Evolutionary conservation across 2,113 vertebrate genomes (phyloP).

Genomic region (Anas platyrhynchos): DNA sequence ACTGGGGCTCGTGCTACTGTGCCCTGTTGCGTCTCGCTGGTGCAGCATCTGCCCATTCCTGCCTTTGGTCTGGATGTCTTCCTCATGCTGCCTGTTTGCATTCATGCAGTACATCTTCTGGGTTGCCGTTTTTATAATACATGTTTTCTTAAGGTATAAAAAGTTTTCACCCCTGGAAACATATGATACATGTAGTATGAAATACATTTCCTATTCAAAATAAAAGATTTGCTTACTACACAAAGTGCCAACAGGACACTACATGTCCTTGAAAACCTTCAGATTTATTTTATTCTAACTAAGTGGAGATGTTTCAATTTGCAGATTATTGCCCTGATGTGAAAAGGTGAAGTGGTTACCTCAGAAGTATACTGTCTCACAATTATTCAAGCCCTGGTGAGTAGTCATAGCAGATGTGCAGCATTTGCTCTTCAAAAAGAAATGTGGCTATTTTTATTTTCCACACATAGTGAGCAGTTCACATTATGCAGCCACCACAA

Average conservation of each 20-base stretch:
- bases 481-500: background rate
- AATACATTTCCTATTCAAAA: background rate
- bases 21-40: background rate
- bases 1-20: no score
- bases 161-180: background rate
- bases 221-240: background rate
- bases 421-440: slow-evolving; percentile 9
- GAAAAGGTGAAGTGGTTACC: background rate
- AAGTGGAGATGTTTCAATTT: background rate
- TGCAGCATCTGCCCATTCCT: fast-evolving
- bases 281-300: background rate
- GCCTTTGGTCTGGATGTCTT: background rate
- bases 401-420: background rate
- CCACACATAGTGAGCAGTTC: background rate
- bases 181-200: background rate
- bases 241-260: background rate
- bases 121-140: background rate
- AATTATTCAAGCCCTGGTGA: background rate
- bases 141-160: background rate
- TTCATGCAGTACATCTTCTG: background rate
- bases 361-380: background rate
- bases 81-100: background rate
- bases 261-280: background rate
- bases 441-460: background rate
- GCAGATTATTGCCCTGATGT: background rate